phyloP scores from a whole-genome alignment of 2,888 invertebrate species.

The Tipula unca region DNA sequence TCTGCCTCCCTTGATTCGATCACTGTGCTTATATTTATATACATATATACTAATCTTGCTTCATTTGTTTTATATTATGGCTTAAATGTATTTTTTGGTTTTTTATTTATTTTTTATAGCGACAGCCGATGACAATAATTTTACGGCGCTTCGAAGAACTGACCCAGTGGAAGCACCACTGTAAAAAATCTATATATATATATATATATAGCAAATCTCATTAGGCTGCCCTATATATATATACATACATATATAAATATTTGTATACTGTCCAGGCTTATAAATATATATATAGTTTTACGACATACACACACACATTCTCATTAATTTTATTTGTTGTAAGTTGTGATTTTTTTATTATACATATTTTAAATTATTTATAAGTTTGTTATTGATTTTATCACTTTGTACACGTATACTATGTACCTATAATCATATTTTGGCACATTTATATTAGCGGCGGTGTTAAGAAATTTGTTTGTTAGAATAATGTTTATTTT shows the following conservation, averaged over 20 bases:
- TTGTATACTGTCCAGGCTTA: slow-evolving; percentile 28
- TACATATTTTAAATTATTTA: background rate
- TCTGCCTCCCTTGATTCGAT: background rate
- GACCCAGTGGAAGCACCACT: background rate
- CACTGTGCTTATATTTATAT: too few relatives aligned
- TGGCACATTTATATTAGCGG: background rate
- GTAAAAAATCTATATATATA: slow-evolving; percentile 48
- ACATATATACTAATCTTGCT: too few relatives aligned
- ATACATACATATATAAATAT: background rate
- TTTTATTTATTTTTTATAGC: background rate
- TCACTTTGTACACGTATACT: background rate
- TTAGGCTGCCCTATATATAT: slow-evolving; percentile 62
- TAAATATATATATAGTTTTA: background rate
- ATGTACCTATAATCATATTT: background rate
- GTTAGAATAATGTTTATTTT: background rate
- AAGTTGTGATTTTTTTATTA: background rate
- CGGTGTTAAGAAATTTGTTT: background rate
- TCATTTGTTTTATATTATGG: background rate
- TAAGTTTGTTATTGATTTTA: background rate
- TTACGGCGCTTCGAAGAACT: background rate
- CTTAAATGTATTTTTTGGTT: background rate
- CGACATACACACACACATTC: background rate
- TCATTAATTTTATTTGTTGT: background rate
- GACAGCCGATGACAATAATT: slow-evolving; percentile 2
- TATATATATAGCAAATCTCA: slow-evolving; percentile 48